Evolutionary conservation across 2,888 invertebrate genomes (phyloP), one percentile per base, ranked within the genome.

Genomic region (Drosophila yooni): DNA sequence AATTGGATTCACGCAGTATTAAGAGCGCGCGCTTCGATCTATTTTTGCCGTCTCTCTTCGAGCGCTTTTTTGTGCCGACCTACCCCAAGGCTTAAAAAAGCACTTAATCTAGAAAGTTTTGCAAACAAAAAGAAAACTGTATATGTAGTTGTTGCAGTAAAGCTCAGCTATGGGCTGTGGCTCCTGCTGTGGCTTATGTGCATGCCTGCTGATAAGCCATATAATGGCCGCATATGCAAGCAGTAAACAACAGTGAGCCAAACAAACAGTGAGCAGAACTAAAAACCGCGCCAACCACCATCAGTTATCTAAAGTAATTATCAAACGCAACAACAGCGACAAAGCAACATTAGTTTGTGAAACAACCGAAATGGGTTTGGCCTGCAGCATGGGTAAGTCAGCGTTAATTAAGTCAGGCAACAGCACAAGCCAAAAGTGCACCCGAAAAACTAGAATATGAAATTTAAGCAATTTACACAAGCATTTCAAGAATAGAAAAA

Each of bases 271-370:
- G 21, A 21, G 66, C 43, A 64, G 36, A 62, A 58, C 56, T 60
- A 46, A 38, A 70, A 79, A 61, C 81, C 79, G 70, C 77, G 81
- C 51, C 62, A 73, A 56, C 81, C 72, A 67, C 76, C 68, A 74
- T 63, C 75, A 89, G 84, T 87, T 89, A 85, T 85, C 89, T 87
- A 87, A 89, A 85, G 84, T 85, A 85, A 85, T 85, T 85, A 85
- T 85, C 89, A 89, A 73, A 54, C 68, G 73, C 62, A 31, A 54
- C 66, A 64, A 58, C 64, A 77, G 25, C 46, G 46, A 61, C 40
- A 63, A 54, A 60, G 66, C 81, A 69, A 65, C 67, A 43, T 46
- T 63, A 36, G 57, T 57, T 58, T 29, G 40, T 33, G 34, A 59
- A 69, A 65, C 75, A 68, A 79, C 51, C n/a, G 27, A 29, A 46